Evolutionary conservation across 2,888 invertebrate species (phyloP).

Genomic region (Oxytorus armatus): DNA sequence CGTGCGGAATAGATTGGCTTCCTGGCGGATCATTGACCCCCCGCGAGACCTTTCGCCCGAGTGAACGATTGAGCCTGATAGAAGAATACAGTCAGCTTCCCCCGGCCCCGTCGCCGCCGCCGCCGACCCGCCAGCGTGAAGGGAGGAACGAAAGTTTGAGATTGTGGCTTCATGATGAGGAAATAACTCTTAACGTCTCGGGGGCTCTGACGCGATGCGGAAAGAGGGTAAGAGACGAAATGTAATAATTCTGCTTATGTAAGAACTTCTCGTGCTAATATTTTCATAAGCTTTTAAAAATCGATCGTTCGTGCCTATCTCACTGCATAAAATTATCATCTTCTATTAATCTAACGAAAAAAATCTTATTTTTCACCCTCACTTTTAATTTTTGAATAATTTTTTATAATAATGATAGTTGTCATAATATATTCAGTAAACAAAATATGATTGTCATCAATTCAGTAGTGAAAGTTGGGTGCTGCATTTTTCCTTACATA

Average conservation of each 20-base stretch:
- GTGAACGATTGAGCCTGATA: constrained; percentile 51
- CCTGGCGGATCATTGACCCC: constrained; percentile 69
- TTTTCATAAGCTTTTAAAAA: constrained; percentile 22
- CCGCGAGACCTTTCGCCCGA: constrained; percentile 59
- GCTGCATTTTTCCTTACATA: too few species aligned
- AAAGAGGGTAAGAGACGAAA: constrained; percentile 9
- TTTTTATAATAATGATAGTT: too few species aligned
- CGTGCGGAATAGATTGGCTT: constrained; percentile 69
- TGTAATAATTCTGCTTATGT: constrained; percentile 17
- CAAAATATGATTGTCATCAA: too few species aligned
- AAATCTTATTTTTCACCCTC: too few species aligned
- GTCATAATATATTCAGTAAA: too few species aligned
- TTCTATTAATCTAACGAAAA: too few species aligned
- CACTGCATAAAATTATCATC: too few species aligned
- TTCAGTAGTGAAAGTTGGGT: too few species aligned
- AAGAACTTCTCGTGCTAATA: constrained; percentile 15
- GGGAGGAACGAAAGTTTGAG: constrained; percentile 42
- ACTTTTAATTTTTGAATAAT: too few species aligned
- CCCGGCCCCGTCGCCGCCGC: neutral
- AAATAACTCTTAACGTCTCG: constrained; percentile 36
- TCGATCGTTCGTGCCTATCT: too few species aligned
- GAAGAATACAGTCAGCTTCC: constrained; percentile 5
- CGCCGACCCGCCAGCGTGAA: constrained; percentile 2
- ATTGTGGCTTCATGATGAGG: constrained; percentile 53
- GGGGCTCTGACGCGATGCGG: constrained; percentile 6